phyloP scores from a whole-genome alignment of 1,140 invertebrate genomes.

The Bombyx mandarina region DNA sequence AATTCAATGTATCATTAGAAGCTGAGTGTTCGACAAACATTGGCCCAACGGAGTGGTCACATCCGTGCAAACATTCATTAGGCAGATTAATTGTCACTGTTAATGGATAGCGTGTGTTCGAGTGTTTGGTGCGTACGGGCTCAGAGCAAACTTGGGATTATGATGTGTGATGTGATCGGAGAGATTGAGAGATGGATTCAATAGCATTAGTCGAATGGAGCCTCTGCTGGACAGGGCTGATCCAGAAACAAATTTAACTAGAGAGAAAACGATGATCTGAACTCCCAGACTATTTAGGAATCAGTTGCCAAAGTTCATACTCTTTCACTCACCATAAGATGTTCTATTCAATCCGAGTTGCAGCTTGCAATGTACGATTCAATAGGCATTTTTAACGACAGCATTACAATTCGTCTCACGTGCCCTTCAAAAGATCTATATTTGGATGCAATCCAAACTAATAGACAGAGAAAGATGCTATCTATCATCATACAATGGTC shows the following conservation, averaged over 20 bases:
- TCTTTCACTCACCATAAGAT: no score
- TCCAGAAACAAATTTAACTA: no score
- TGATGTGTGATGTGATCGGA: no score
- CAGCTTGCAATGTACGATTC: no score
- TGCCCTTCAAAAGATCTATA: constrained; percentile 8
- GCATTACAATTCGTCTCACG: not conserved
- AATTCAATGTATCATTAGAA: not conserved
- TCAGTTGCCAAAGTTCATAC: no score
- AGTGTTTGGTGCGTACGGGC: not conserved
- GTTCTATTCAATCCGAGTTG: no score
- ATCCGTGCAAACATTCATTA: constrained; percentile 46
- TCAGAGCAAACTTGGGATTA: no score
- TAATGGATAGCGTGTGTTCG: constrained; percentile 28
- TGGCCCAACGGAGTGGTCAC: constrained; percentile 13
- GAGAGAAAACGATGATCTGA: no score
- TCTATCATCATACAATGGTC: constrained; percentile 18
- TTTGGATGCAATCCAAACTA: constrained; percentile 29
- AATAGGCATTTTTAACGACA: not conserved
- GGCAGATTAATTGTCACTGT: constrained; percentile 47
- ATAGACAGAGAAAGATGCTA: constrained; percentile 26
- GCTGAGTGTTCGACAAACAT: constrained; percentile 2
- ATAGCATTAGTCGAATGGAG: no score
- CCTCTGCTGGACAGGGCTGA: no score
- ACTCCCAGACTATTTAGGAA: no score
- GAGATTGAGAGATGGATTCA: no score